Conservation (phyloP, 2,888 invertebrate species). For the Acanthopleura granulata region DNA sequence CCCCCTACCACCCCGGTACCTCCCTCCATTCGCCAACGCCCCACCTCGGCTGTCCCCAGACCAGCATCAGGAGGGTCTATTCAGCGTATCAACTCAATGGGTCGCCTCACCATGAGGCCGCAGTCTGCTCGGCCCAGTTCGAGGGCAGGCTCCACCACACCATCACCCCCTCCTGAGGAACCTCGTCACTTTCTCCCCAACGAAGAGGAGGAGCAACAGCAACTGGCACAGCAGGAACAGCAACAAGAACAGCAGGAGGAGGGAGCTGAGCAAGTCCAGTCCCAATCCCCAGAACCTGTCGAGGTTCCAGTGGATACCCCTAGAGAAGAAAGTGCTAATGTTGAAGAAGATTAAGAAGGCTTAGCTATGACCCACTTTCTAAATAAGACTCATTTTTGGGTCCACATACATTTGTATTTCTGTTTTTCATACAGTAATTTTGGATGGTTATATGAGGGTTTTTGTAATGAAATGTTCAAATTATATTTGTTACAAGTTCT, state of each 20-base stretch:
- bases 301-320: constrained; percentile 14
- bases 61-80: not conserved
- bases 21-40: not conserved
- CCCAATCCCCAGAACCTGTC: not conserved
- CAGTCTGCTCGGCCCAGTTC: not conserved
- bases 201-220: not conserved
- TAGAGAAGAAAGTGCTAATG: not conserved
- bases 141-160: not conserved
- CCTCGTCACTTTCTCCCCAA: not conserved
- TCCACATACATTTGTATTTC: no score
- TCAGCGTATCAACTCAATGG: not conserved
- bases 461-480: no score
- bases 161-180: constrained; percentile 1
- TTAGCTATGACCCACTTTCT: no score
- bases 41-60: not conserved
- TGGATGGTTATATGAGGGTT: no score
- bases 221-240: no score
- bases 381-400: no score
- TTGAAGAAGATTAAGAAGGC: no score
- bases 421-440: no score
- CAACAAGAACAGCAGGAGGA: no score
- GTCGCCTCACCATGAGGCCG: constrained; percentile 8
- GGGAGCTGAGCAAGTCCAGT: no score
- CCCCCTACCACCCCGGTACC: not conserved
- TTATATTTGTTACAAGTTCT: no score